Conservation (phyloP, 2,113 vertebrate species). For the Neogobius melanostomus region DNA sequence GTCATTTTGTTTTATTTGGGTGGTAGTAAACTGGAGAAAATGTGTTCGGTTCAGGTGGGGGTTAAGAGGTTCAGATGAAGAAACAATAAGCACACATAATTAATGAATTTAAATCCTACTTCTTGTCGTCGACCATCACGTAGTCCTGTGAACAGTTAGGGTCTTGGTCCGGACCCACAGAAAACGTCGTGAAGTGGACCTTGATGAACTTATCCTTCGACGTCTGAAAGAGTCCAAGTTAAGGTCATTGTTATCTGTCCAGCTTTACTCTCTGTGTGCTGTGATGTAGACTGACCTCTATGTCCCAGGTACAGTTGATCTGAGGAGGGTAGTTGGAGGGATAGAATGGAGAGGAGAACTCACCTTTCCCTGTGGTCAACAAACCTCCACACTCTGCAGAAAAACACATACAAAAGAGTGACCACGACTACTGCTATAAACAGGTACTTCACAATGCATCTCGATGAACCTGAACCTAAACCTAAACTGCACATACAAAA, state of each 20-base stretch:
- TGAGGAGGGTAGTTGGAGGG: slow-evolving; percentile 86
- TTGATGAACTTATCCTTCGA: slow-evolving; percentile 78
- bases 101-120: slow-evolving; percentile 29
- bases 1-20: too few species aligned
- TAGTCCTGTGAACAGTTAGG: slow-evolving; percentile 81
- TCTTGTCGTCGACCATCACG: slow-evolving; percentile 75
- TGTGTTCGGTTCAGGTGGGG: too few species aligned
- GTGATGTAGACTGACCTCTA: slow-evolving; percentile 76
- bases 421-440: not conserved
- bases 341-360: slow-evolving; percentile 84
- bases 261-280: not conserved
- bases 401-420: not conserved
- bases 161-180: slow-evolving; percentile 55
- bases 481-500: not conserved
- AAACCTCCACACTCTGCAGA: slow-evolving; percentile 82
- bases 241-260: too few species aligned
- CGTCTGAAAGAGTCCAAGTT: slow-evolving; percentile 70
- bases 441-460: not conserved
- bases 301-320: slow-evolving; percentile 81
- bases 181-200: slow-evolving; percentile 84
- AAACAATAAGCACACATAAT: too few species aligned
- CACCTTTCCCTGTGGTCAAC: slow-evolving; percentile 72
- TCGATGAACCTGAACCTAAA: not conserved
- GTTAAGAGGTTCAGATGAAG: too few species aligned
- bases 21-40: too few species aligned